Evolutionary conservation across 2,113 vertebrate species (phyloP).

Genomic region (Willisornis vidua): DNA sequence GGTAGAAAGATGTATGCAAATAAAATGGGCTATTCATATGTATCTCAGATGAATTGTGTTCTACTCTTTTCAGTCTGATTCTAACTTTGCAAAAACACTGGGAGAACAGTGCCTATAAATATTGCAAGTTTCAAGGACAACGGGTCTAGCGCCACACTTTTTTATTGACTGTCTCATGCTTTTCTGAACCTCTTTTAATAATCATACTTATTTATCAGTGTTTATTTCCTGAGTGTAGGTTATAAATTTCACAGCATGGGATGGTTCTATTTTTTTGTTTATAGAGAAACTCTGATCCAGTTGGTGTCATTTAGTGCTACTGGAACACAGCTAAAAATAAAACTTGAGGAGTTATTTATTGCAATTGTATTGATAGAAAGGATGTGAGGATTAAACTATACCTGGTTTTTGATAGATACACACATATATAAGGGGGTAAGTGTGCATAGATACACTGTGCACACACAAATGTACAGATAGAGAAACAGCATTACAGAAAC

Average conservation of each 20-base stretch:
- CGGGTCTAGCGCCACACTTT: neutral
- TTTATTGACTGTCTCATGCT: neutral
- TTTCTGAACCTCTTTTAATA: neutral
- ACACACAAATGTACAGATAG: neutral
- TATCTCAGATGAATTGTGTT: neutral
- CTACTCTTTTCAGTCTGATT: neutral
- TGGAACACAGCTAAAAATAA: neutral
- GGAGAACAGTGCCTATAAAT: neutral
- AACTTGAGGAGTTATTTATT: neutral
- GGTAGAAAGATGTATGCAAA: neutral
- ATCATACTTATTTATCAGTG: neutral
- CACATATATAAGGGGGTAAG: too few relatives aligned
- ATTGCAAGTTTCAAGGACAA: constrained; percentile 1
- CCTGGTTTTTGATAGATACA: neutral
- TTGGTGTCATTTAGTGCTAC: neutral
- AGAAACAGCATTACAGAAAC: neutral
- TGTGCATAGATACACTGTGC: neutral
- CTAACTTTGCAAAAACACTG: neutral
- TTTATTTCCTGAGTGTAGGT: neutral
- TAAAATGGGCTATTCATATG: neutral
- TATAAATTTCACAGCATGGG: neutral
- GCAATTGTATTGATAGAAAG: neutral
- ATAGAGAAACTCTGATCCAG: neutral
- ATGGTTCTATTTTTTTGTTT: neutral
- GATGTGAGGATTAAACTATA: neutral